Evolutionary conservation across 1,140 invertebrate genomes (phyloP), one percentile per base, ranked within the genome.

Genomic region (Dreissena polymorpha): DNA sequence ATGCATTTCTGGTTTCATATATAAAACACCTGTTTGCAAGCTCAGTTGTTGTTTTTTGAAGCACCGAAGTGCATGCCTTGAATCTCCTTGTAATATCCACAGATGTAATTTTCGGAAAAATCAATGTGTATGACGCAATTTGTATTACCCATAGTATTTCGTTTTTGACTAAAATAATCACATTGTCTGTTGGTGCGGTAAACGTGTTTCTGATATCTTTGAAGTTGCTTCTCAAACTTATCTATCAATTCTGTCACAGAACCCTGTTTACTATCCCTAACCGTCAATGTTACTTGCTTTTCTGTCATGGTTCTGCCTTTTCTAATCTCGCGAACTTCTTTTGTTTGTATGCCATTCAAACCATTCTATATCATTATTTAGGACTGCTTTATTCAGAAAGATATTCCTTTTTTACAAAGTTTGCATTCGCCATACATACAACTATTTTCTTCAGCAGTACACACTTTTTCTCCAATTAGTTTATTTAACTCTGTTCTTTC

Each of bases 371-470:
- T 76, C 53, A 27, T 68, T 23, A 53, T 64, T 50, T 21, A 23
- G 27, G 21, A 25, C 29, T 16, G 23, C 65, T 70, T 60, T 74
- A n/a, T 74, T 60, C 18, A 74, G 13, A 49, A 18, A 1, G 5
- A 80, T 57, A 68, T 5, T 53, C 51, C 70, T 16, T 76, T 55
- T 85, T 29, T 39, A 70, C 85, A 86, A 39, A 0, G 63, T 27
- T 64, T 25, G 64, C 84, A 87, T 49, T 80, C 21, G n/a, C 74
- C 78, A 69, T 86, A 84, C 81, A 86, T 84, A 64, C 86, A 87
- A 27, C 16, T 25, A 29, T 76, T 67, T 3, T 73, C 18, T n/a
- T 73, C 25, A 25, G 50, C 60, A 16, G 55, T 23, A 70, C 74
- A 85, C 16, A 75, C 75, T 71, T 70, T 18, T 53, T 50, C 16